phyloP scores from a whole-genome alignment of 1,140 invertebrate genomes.

The Megathymus violae region DNA sequence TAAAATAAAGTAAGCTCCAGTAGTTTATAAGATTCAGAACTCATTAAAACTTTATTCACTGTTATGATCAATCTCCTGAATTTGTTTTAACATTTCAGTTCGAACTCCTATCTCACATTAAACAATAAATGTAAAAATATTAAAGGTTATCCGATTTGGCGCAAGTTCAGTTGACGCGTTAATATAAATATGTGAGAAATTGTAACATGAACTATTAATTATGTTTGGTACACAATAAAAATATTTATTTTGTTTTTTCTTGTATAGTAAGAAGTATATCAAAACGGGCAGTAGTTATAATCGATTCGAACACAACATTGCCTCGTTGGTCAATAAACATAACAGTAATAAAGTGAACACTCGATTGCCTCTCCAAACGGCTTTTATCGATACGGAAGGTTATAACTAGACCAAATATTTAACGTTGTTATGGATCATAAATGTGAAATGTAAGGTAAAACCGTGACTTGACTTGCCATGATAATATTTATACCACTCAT shows the following conservation, averaged over 20 bases:
- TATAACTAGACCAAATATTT: slow-evolving; percentile 19
- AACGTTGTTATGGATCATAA: slow-evolving; percentile 4
- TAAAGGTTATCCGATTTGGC: too few relatives aligned
- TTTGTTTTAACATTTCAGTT: too few relatives aligned
- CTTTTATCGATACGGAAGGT: slow-evolving; percentile 16
- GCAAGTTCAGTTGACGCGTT: too few relatives aligned
- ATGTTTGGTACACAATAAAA: too few relatives aligned
- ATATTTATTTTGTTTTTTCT: not conserved
- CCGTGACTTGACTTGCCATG: not conserved
- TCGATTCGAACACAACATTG: slow-evolving; percentile 3
- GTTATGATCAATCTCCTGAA: too few relatives aligned
- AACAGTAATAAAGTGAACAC: slow-evolving; percentile 14
- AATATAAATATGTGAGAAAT: too few relatives aligned
- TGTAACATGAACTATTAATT: too few relatives aligned
- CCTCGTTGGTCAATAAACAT: slow-evolving; percentile 14
- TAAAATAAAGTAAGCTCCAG: too few relatives aligned
- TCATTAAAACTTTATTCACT: too few relatives aligned
- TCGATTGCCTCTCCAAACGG: slow-evolving; percentile 11
- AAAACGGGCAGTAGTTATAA: not conserved
- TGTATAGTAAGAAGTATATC: not conserved
- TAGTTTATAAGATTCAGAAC: too few relatives aligned
- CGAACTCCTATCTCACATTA: too few relatives aligned
- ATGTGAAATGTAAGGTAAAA: not conserved
- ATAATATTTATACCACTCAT: not conserved
- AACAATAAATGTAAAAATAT: too few relatives aligned